Evolutionary conservation across 2,888 invertebrate genomes (phyloP).

Genomic region (Tenthredo notha): DNA sequence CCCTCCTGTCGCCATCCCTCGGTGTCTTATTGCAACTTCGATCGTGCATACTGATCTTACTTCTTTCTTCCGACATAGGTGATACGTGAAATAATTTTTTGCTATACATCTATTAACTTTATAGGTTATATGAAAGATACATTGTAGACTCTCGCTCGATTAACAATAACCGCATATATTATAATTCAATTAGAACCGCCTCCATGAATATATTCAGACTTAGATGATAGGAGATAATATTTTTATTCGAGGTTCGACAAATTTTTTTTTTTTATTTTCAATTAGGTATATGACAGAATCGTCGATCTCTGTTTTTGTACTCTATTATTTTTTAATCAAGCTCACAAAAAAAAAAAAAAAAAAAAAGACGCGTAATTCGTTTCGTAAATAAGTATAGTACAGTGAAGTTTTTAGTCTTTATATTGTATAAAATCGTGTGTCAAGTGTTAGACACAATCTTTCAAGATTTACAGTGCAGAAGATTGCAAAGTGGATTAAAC

Average conservation of each 20-base stretch:
- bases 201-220: background rate
- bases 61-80: background rate
- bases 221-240: background rate
- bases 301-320: background rate
- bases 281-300: background rate
- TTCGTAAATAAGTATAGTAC: background rate
- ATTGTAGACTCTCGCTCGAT: background rate
- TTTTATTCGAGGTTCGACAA: background rate
- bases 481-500: background rate
- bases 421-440: background rate
- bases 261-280: background rate
- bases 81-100: background rate
- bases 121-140: background rate
- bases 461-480: background rate
- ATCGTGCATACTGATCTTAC: background rate
- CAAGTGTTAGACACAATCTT: no score
- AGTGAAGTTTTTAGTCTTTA: background rate
- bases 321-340: background rate
- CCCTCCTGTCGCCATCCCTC: background rate
- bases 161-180: background rate
- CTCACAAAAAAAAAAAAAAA: background rate
- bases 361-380: background rate
- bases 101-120: background rate
- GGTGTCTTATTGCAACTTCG: background rate
- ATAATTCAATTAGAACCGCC: background rate